Evolutionary conservation across 2,113 vertebrate species (phyloP).

Genomic region (Delphinapterus leucas): DNA sequence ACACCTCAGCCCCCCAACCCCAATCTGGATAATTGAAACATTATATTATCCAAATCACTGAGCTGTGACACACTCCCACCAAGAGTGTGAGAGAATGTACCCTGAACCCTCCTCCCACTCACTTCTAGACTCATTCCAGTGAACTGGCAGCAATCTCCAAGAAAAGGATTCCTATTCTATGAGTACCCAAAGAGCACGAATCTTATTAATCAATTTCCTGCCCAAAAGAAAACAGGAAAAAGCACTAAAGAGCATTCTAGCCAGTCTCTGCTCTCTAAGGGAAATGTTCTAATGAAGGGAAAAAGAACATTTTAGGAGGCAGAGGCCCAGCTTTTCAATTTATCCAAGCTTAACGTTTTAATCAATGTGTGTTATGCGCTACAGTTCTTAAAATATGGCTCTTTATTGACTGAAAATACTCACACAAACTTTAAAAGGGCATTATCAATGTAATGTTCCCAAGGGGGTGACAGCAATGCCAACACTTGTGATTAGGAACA

Average conservation of each 20-base stretch:
- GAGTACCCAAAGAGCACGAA: background rate
- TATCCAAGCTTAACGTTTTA: background rate
- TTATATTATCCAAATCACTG: slow-evolving; percentile 1
- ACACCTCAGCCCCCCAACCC: background rate
- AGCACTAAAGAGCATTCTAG: background rate
- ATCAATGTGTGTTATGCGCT: background rate
- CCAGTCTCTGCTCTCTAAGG: background rate
- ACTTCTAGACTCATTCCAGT: background rate
- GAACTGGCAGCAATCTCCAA: background rate
- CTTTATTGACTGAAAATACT: background rate
- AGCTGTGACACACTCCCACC: background rate
- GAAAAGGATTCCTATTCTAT: background rate
- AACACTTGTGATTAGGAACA: background rate
- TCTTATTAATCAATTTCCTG: background rate
- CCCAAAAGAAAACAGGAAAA: slow-evolving; percentile 27
- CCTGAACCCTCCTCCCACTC: background rate
- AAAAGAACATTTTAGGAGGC: background rate
- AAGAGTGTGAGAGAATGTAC: background rate
- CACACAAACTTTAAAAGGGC: background rate
- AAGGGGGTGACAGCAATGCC: background rate
- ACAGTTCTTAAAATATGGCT: background rate
- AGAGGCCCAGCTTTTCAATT: background rate
- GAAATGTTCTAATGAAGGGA: background rate
- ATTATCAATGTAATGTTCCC: background rate
- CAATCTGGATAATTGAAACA: slow-evolving; percentile 4